A percentile compares a stretch with the other conserved stretches of the same genome.
Conservation (phyloP, 2,888 invertebrate genomes). For the Apodemia mormo region DNA sequence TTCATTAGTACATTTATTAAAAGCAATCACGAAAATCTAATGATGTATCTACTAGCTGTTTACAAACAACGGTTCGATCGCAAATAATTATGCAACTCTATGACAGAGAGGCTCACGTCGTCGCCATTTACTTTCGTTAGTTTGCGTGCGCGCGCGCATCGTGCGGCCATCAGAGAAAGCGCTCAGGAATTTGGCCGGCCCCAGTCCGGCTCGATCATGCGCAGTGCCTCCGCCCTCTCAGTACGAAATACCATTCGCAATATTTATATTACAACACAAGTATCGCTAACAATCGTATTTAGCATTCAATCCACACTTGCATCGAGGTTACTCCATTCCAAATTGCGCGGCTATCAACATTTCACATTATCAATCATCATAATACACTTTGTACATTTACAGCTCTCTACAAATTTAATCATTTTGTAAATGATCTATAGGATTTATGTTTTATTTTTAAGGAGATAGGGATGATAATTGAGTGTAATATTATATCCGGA, state of each 20-base stretch:
- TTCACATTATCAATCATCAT: constrained; percentile 52
- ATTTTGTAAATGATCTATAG: constrained; percentile 53
- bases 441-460: constrained; percentile 66
- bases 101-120: constrained; percentile 60
- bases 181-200: constrained; percentile 74
- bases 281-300: constrained; percentile 21
- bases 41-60: constrained; percentile 63
- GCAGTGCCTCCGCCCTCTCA: constrained; percentile 22
- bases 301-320: neutral
- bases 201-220: constrained; percentile 18
- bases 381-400: constrained; percentile 51
- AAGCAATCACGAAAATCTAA: constrained; percentile 59
- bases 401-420: constrained; percentile 75
- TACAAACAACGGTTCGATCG: constrained; percentile 77
- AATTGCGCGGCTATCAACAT: constrained; percentile 46
- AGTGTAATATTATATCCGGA: constrained; percentile 71
- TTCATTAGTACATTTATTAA: constrained; percentile 6
- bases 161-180: constrained; percentile 68
- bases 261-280: constrained; percentile 25
- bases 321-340: constrained; percentile 23
- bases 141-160: constrained; percentile 50
- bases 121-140: constrained; percentile 75
- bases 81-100: constrained; percentile 76
- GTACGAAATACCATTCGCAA: constrained; percentile 28
- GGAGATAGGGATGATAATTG: constrained; percentile 66